Evolutionary conservation across 2,888 invertebrate species (phyloP).

Genomic region (Ceraclea dissimilis): DNA sequence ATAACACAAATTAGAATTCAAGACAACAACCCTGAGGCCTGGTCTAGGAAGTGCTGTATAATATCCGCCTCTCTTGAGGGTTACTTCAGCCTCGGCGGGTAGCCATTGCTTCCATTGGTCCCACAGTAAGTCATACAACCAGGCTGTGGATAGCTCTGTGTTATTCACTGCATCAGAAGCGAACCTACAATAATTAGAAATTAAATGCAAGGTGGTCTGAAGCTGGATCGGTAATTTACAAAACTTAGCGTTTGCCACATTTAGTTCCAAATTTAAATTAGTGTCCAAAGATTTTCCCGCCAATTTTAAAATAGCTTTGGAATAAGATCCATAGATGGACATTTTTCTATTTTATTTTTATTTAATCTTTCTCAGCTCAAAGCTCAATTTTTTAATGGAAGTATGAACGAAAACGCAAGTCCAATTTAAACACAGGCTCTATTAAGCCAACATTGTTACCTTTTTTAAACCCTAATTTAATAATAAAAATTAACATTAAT

Average conservation of each 20-base stretch:
- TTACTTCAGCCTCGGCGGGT: conserved; percentile 51
- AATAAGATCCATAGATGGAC: too few relatives aligned
- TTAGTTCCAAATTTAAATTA: background rate
- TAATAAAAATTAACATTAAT: background rate
- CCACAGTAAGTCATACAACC: conserved; percentile 71
- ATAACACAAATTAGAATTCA: conserved; percentile 78
- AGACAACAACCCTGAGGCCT: conserved; percentile 66
- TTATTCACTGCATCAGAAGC: conserved; percentile 47
- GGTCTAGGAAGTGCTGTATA: conserved; percentile 61
- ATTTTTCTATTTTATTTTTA: too few relatives aligned
- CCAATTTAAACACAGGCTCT: background rate
- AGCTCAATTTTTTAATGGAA: too few relatives aligned
- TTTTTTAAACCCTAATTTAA: background rate
- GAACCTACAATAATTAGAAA: conserved; percentile 37
- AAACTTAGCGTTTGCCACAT: background rate
- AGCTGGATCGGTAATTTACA: too few relatives aligned
- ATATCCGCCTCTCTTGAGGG: conserved; percentile 64
- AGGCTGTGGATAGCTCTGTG: conserved; percentile 50
- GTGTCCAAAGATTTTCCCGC: too few relatives aligned
- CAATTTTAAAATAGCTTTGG: too few relatives aligned
- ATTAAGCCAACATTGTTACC: background rate
- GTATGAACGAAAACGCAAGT: background rate
- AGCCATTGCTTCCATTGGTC: conserved; percentile 70
- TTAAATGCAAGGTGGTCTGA: background rate
- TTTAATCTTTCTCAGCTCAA: background rate